Percentiles rank a stretch among this genome's conserved stretches.
phyloP scores from a whole-genome alignment of 2,888 invertebrate genomes.

The Adineta ricciae region DNA sequence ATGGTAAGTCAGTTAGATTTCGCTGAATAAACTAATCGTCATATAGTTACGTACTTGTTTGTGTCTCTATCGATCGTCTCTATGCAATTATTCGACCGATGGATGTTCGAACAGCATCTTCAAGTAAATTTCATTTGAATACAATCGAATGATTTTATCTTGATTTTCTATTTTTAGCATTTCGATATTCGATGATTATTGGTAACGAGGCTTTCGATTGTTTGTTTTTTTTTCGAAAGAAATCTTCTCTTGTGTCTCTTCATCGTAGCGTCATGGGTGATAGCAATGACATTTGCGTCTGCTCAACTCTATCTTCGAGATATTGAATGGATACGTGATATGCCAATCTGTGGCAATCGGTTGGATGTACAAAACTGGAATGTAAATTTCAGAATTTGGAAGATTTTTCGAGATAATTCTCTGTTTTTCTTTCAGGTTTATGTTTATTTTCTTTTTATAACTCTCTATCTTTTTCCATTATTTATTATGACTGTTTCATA shows the following conservation, averaged over 20 bases:
- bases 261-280: not conserved
- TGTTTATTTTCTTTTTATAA: conserved; percentile 7
- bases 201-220: not conserved
- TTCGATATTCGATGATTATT: not conserved
- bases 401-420: no score
- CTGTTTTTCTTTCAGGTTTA: not conserved
- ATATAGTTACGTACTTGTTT: conserved; percentile 45
- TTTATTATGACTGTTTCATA: conserved; percentile 79
- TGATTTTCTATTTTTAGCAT: not conserved
- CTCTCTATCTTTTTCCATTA: conserved; percentile 58
- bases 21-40: no score
- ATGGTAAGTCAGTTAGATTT: not conserved
- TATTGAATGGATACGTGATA: not conserved
- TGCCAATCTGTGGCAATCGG: not conserved
- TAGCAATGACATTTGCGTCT: conserved; percentile 14
- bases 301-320: not conserved
- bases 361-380: conserved; percentile 3
- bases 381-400: not conserved
- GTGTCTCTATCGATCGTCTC: conserved; percentile 44
- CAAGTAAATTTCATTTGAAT: not conserved
- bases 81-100: conserved; percentile 46
- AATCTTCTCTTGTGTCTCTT: no score
- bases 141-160: not conserved
- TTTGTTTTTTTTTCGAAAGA: no score
- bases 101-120: conserved; percentile 29